These are phyloP conservation scores for Athalia rosae DNA, from an alignment of 2,888 invertebrate genomes.

Conservation along the genomic window DNA sequence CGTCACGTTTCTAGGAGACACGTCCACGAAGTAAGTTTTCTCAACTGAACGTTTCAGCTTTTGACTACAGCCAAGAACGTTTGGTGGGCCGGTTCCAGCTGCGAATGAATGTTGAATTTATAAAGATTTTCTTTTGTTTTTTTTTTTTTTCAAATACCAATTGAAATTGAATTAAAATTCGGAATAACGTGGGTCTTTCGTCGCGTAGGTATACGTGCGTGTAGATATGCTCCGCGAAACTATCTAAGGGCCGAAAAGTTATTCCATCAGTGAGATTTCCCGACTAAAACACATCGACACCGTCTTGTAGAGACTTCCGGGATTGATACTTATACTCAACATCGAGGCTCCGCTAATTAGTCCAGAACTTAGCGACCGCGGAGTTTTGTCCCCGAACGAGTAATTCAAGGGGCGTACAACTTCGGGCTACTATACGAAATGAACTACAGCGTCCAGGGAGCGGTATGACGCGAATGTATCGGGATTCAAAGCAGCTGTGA, in stretches of 20 bases:
- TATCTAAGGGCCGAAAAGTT: not conserved
- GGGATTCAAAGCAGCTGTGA: conserved; percentile 16
- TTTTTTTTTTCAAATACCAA: not conserved
- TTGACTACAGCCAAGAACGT: conserved; percentile 54
- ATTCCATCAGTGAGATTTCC: not conserved
- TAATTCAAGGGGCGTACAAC: conserved; percentile 19
- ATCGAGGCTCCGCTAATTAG: conserved; percentile 28
- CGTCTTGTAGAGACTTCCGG: conserved; percentile 23
- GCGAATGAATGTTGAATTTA: conserved; percentile 13
- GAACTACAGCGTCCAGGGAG: conserved; percentile 1
- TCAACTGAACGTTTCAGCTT: conserved; percentile 70
- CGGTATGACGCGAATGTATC: not conserved
- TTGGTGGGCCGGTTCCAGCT: conserved; percentile 59
- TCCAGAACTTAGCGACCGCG: conserved; percentile 27
- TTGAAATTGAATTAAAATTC: not conserved
- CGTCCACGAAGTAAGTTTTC: conserved; percentile 87
- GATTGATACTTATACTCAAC: conserved; percentile 25
- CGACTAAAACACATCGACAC: not conserved
- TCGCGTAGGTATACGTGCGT: not conserved
- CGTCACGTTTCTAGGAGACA: conserved; percentile 86
- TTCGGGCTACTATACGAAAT: conserved; percentile 8
- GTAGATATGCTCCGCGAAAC: not conserved
- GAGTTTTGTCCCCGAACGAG: not conserved
- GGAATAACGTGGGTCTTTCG: not conserved
- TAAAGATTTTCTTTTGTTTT: not conserved